Base-by-base conservation (phyloP, 2,797 vertebrate genomes). In the Numenius phaeopus region DNA sequence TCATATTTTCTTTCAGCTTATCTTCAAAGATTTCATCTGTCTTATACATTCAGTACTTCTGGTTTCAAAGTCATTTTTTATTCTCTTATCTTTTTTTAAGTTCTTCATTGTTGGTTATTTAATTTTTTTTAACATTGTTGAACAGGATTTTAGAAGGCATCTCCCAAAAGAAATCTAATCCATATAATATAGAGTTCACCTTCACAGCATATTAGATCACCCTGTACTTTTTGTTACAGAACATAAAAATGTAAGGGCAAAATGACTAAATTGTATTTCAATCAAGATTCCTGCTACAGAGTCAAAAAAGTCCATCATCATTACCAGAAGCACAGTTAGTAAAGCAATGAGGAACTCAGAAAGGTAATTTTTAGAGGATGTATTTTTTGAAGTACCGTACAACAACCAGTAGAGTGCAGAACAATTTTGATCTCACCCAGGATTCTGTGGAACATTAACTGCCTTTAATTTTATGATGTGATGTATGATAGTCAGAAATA, bases 391-490 rank as follows among this genome's bases (percentile, higher is more conserved):
- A 97, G 44, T 58, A 87, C 59, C 80, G 34, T 86, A 47, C 32
- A 88, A 71, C 44, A 90, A 44, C 62, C 92, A 97, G 59, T 86
- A 93, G 92, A 93, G 59, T 64, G 69, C 92, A 97, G 67, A 95
- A 71, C 69, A 87, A 97, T 92, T 65, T 92, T 90, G 76, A 52
- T 92, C 32, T 67, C 9, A 5, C 17, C 8, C 42, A 69, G 50
- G 29, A 94, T 80, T 97, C 88, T 84, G 42, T 83, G 87, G 90
- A 93, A 92, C 78, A 97, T 80, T 94, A 97, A 97, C 96, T 91
- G 2, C 86, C 90, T 94, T 92, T 95, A 97, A 97, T 97, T 97
- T 97, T 96, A 89, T 97, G 79, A 94, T 59, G 46, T 94, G 89
- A 96, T 95, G 44, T 87, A 91, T 95, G 86, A 95, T 80, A 92